These are phyloP conservation scores for Hydractinia echinata DNA, from an alignment of 30 jellyfish, hydroid and myxozoan genomes.

Conservation along the genomic window DNA sequence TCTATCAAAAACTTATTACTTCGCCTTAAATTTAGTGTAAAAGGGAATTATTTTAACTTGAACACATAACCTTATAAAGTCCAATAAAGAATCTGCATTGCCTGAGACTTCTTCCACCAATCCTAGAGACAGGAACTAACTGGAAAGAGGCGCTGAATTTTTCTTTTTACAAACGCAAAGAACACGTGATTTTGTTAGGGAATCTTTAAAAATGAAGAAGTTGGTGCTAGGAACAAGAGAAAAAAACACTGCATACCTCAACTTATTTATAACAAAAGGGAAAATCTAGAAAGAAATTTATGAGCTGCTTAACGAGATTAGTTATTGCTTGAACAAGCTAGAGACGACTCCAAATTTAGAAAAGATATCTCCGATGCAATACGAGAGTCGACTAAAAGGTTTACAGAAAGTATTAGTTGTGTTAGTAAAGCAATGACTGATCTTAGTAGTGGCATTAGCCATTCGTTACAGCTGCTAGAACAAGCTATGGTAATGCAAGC, in stretches of 20 bases:
- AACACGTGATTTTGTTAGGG: too few relatives aligned
- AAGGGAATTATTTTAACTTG: not conserved
- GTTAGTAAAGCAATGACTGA: too few relatives aligned
- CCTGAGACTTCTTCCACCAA: too few relatives aligned
- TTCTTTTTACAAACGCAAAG: not conserved
- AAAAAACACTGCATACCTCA: not conserved
- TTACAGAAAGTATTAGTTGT: too few relatives aligned
- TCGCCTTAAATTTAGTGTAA: constrained; percentile 4
- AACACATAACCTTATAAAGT: not conserved
- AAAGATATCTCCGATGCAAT: too few relatives aligned
- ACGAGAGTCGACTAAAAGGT: too few relatives aligned
- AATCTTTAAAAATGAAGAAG: too few relatives aligned
- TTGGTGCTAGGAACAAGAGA: too few relatives aligned
- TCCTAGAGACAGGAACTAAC: too few relatives aligned
- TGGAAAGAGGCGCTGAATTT: not conserved
- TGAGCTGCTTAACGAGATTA: not conserved
- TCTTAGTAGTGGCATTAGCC: not conserved
- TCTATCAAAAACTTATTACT: not conserved
- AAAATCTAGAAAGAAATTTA: constrained; percentile 1
- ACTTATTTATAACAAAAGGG: not conserved
- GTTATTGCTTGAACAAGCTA: not conserved
- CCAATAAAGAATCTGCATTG: not conserved
- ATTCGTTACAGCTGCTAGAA: not conserved
- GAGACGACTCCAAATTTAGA: not conserved
- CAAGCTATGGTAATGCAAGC: not conserved